phyloP scores from a whole-genome alignment of 2,888 invertebrate genomes.

The Acanthococcus lagerstroemiae region DNA sequence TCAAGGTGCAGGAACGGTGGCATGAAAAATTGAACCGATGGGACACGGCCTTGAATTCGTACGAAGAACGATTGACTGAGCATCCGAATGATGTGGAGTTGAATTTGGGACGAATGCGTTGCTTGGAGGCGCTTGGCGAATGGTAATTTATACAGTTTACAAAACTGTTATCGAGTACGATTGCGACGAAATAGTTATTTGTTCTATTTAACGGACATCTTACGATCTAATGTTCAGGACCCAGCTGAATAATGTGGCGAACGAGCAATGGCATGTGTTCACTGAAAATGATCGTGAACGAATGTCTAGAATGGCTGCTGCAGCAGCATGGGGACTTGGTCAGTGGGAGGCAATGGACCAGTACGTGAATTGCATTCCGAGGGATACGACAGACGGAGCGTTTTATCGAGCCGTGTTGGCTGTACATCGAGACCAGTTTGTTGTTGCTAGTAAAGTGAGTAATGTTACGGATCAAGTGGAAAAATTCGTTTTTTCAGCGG shows the following conservation, averaged over 20 bases:
- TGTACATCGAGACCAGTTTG: constrained; percentile 68
- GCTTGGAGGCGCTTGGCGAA: constrained; percentile 89
- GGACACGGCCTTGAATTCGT: constrained; percentile 88
- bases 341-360: constrained; percentile 91
- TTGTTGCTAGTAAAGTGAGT: constrained; percentile 39
- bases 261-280: constrained; percentile 55
- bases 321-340: constrained; percentile 90
- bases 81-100: constrained; percentile 65
- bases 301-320: constrained; percentile 84
- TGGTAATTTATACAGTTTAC: constrained; percentile 60
- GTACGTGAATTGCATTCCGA: constrained; percentile 79
- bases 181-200: neutral
- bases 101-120: constrained; percentile 83
- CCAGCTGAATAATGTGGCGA: constrained; percentile 69
- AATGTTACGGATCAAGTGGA: too few relatives aligned
- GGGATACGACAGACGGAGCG: constrained; percentile 89
- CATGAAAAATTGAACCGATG: constrained; percentile 98
- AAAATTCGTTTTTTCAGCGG: too few relatives aligned
- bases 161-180: too few relatives aligned
- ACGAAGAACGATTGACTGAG: constrained; percentile 60
- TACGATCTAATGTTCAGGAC: constrained; percentile 40
- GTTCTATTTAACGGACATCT: neutral
- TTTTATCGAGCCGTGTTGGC: constrained; percentile 90
- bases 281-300: constrained; percentile 49
- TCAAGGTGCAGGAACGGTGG: constrained; percentile 76